A percentile compares a stretch with the other conserved stretches of the same genome.
These are phyloP conservation scores for Pangasianodon gigas DNA, from an alignment of 2,113 vertebrate species.

Conservation along the genomic window DNA sequence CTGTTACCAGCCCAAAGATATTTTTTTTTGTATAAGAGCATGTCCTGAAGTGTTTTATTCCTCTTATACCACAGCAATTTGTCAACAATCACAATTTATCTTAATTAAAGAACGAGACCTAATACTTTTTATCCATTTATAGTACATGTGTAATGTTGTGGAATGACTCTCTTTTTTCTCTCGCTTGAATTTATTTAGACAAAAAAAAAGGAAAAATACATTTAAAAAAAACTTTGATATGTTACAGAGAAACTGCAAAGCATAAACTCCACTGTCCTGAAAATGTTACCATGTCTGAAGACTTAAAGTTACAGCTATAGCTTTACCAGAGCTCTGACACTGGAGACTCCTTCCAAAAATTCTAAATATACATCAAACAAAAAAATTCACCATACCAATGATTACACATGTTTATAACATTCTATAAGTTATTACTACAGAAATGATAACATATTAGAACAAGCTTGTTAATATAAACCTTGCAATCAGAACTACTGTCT, in stretches of 20 bases:
- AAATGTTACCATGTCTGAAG: background rate
- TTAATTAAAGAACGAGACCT: background rate
- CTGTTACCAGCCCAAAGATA: background rate
- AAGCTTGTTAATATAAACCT: background rate
- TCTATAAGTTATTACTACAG: background rate
- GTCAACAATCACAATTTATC: background rate
- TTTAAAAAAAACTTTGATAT: background rate
- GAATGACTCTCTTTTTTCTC: background rate
- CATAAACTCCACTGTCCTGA: background rate
- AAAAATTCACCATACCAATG: background rate
- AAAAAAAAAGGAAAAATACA: too few relatives aligned
- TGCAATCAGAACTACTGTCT: background rate
- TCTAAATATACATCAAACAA: background rate
- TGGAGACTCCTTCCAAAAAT: background rate
- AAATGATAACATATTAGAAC: background rate
- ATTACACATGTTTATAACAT: background rate
- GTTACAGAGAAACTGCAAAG: background rate
- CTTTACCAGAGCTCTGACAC: background rate
- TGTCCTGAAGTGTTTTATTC: background rate
- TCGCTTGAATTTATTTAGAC: background rate
- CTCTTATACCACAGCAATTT: background rate
- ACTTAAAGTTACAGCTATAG: background rate
- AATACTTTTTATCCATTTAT: background rate
- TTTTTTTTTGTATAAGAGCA: background rate
- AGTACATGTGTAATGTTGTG: background rate